A percentile compares a stretch with the other conserved stretches of the same genome.
Conservation (phyloP, 2,113 vertebrate species). For the Saguinus imperator region DNA sequence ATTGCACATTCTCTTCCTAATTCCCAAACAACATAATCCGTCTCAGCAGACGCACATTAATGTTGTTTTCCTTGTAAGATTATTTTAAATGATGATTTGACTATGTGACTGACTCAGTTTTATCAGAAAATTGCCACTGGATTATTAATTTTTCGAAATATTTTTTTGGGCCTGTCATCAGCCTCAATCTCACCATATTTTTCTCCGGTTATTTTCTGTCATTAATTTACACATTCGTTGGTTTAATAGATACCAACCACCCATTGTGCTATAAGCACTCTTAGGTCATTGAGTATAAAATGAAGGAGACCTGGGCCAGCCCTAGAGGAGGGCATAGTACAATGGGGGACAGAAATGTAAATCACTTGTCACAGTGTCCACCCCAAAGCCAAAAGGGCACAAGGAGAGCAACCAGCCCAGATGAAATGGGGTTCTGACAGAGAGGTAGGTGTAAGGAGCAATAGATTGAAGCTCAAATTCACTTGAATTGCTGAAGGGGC, state of each 20-base stretch:
- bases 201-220: background rate
- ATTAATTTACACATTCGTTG: background rate
- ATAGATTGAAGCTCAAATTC: too few species aligned
- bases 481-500: background rate
- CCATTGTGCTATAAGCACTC: background rate
- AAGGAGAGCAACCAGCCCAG: background rate
- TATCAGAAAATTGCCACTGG: background rate
- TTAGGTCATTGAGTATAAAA: background rate
- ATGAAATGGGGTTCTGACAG: background rate
- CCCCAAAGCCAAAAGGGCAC: background rate
- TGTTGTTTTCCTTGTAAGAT: background rate
- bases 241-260: background rate
- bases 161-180: background rate
- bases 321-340: background rate
- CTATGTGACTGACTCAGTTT: background rate
- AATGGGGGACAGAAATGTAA: background rate
- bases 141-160: background rate
- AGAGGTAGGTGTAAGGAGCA: background rate
- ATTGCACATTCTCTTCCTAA: background rate
- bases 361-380: background rate
- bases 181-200: background rate
- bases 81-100: background rate
- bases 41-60: background rate
- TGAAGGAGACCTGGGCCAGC: too few species aligned
- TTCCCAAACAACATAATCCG: background rate